Evolutionary conservation across 1,140 invertebrate genomes (phyloP), one percentile per base, ranked within the genome.

Genomic region (Drosophila sp.): DNA sequence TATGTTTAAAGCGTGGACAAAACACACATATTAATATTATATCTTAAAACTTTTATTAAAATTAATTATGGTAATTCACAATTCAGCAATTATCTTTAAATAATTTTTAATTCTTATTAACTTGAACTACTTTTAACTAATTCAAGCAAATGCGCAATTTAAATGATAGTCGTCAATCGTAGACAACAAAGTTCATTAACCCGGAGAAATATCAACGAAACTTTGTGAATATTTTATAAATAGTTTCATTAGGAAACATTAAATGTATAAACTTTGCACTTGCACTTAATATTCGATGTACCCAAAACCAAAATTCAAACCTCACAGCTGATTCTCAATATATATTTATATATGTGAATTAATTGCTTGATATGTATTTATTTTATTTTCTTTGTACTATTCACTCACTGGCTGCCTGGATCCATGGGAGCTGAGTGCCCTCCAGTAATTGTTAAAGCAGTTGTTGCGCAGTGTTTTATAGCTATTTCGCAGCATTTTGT

Each of bases 401-500:
- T 9, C 51, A 87, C 83, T 89, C 73, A 89, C 83, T 48, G 83
- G 84, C 43, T 87, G 83, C 9, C 84, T 57, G 58, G 83, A 73
- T 66, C 80, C 83, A 36, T 89, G 84, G 21, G 58, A 56, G 56
- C 84, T 89, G 40, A 63, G 46, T 3, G 80, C 76, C 25, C 83
- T 67, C 69, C 84, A 89, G 46, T 70, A 63, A 16, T 89, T 89
- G 29, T 57, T 65, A 25, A 65, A 65, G 21, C 77, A 74, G 45
- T 67, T 53, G 51, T 74, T 77, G 45, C 79, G 80, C 45, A 89
- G 65, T 18, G 65, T 66, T 27, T 80, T 70, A 7, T 69, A 74
- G 66, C 73, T 89, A 61, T 80, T 89, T 50, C 76, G 84, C 80
- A 89, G 83, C 83, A 89, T 89, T 43, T 64, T 21, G 70, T 38